A percentile compares a stretch with the other conserved stretches of the same genome.
phyloP scores from a whole-genome alignment of 1,140 invertebrate species.

The Goniozus legneri region DNA sequence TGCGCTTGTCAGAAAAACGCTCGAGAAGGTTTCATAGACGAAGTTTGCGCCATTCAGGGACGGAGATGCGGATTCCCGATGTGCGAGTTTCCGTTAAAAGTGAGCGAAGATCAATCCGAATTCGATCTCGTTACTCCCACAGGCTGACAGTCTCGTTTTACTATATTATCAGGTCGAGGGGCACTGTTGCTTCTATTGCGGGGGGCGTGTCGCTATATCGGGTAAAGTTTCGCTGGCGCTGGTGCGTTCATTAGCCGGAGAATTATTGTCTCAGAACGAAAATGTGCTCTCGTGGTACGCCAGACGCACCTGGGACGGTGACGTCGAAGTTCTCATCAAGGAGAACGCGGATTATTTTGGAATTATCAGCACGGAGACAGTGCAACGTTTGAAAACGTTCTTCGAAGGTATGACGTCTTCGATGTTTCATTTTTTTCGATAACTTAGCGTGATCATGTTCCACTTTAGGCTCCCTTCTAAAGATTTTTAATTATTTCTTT shows the following conservation, averaged over 20 bases:
- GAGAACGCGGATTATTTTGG: constrained; percentile 35
- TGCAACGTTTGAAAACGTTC: constrained; percentile 19
- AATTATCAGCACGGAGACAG: constrained; percentile 23
- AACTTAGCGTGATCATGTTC: too few species aligned
- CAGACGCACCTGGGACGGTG: constrained; percentile 28
- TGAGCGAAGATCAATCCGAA: too few species aligned
- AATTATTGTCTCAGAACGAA: constrained; percentile 23
- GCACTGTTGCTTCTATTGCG: constrained; percentile 48
- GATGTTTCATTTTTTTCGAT: too few species aligned
- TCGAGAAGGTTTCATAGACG: constrained; percentile 27
- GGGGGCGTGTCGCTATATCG: constrained; percentile 30
- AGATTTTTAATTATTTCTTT: too few species aligned
- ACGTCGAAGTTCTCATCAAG: constrained; percentile 37
- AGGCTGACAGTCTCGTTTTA: not conserved
- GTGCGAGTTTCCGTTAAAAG: constrained; percentile 42
- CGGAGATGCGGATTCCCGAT: constrained; percentile 29
- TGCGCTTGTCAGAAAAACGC: constrained; percentile 40
- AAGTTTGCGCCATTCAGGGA: constrained; percentile 41
- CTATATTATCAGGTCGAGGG: constrained; percentile 37
- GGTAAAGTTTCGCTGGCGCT: constrained; percentile 19
- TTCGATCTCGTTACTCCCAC: too few species aligned
- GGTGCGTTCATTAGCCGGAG: constrained; percentile 19
- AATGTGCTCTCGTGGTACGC: constrained; percentile 35
- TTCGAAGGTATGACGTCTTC: too few species aligned
- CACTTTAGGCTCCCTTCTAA: too few species aligned